phyloP scores from a whole-genome alignment of 2,797 vertebrate genomes.

The Crotalus adamanteus region DNA sequence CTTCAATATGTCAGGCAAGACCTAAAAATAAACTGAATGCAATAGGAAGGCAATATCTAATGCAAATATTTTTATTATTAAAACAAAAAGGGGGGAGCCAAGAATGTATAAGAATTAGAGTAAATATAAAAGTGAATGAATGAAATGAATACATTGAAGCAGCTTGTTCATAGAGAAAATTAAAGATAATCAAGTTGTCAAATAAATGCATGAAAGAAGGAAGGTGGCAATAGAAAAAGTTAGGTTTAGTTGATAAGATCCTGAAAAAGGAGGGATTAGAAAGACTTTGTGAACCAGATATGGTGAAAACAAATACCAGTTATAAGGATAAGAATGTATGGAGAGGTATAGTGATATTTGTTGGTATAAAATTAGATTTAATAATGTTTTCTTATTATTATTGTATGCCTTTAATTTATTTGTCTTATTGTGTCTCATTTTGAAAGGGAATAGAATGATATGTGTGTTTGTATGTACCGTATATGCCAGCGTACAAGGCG shows the following conservation, averaged over 20 bases:
- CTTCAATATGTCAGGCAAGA: neutral
- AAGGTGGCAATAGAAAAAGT: neutral
- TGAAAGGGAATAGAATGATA: neutral
- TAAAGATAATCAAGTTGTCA: neutral
- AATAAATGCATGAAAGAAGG: neutral
- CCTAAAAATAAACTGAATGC: neutral
- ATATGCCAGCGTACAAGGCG: too few species aligned
- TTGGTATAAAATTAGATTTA: neutral
- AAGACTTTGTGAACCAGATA: neutral
- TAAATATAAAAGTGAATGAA: neutral
- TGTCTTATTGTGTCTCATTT: neutral
- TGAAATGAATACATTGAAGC: neutral
- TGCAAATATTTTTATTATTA: neutral
- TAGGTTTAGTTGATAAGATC: neutral
- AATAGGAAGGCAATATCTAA: neutral
- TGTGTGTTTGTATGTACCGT: neutral
- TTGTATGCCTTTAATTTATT: neutral
- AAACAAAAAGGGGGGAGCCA: neutral
- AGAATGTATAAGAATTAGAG: neutral
- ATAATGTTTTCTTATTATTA: neutral
- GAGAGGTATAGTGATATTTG: neutral
- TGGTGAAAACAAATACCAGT: neutral
- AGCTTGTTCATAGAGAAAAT: neutral
- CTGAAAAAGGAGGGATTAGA: neutral
- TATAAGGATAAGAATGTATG: neutral